A percentile compares a stretch with the other conserved stretches of the same genome.
These are phyloP conservation scores for Chondrosia reniformis DNA, from an alignment of 37 sponge, comb jelly and placozoan genomes.

Conservation along the genomic window DNA sequence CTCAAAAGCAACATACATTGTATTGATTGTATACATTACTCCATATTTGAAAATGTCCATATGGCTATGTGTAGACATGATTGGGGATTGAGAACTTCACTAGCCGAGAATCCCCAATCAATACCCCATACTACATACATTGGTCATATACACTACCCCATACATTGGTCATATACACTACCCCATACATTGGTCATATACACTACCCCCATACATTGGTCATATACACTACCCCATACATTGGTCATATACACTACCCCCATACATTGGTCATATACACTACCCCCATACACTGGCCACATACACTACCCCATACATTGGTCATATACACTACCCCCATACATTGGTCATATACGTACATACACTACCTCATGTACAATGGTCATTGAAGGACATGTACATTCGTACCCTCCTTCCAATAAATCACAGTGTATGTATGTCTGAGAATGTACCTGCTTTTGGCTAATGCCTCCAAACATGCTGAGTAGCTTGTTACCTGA, in stretches of 20 bases:
- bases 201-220: neutral
- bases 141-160: neutral
- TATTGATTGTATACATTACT: too few relatives aligned
- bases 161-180: neutral
- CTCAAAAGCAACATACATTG: too few relatives aligned
- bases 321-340: neutral
- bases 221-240: neutral
- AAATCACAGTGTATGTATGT: too few relatives aligned
- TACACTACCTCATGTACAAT: too few relatives aligned
- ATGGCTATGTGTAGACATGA: too few relatives aligned
- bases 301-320: neutral
- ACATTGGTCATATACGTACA: neutral
- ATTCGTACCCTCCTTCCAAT: too few relatives aligned
- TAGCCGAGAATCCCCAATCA: neutral
- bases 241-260: neutral
- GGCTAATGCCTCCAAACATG: too few relatives aligned
- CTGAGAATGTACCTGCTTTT: too few relatives aligned
- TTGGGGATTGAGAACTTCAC: too few relatives aligned
- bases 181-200: neutral
- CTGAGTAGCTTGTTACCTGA: too few relatives aligned
- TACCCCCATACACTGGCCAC: constrained; percentile 11
- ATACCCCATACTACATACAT: neutral
- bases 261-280: neutral
- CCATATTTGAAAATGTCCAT: too few relatives aligned
- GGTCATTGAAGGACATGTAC: too few relatives aligned